phyloP scores from a whole-genome alignment of 2,797 vertebrate species.

The Tadarida brasiliensis region DNA sequence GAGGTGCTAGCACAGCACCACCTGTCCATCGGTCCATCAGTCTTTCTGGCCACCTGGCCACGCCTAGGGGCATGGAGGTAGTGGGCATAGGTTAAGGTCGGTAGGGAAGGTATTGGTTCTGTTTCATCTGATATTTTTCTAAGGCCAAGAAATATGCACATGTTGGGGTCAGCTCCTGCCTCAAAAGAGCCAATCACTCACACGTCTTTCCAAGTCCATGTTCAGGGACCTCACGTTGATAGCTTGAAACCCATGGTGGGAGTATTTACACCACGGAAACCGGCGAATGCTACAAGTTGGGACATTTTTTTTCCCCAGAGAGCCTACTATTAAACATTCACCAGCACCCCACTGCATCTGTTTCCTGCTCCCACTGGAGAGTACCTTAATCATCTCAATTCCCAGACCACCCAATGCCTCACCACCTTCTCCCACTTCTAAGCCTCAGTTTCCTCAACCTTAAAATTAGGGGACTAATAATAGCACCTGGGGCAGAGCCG shows the following conservation, averaged over 20 bases:
- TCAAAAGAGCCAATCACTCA: not conserved
- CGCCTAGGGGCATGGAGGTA: fast-evolving
- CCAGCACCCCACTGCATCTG: fast-evolving
- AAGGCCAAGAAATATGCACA: not conserved
- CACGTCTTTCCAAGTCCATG: not conserved
- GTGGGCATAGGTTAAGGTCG: not conserved
- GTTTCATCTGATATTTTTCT: not conserved
- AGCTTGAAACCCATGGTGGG: not conserved
- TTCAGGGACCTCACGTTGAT: not conserved
- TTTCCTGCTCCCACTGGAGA: not conserved
- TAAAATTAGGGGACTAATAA: not conserved
- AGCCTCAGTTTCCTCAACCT: not conserved
- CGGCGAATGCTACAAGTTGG: not conserved
- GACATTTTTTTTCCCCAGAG: not conserved
- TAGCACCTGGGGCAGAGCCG: not conserved
- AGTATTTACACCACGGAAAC: not conserved
- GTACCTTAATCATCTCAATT: not conserved
- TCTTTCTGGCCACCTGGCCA: not conserved
- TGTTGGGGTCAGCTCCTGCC: too few relatives aligned
- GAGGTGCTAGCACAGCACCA: not conserved
- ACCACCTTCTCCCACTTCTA: not conserved
- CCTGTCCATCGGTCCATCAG: not conserved
- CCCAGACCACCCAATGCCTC: not conserved
- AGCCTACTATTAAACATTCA: not conserved
- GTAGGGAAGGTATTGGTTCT: not conserved